Base-by-base conservation (phyloP, 64 coral and sea anemone genomes). In the Acropora yongei region DNA sequence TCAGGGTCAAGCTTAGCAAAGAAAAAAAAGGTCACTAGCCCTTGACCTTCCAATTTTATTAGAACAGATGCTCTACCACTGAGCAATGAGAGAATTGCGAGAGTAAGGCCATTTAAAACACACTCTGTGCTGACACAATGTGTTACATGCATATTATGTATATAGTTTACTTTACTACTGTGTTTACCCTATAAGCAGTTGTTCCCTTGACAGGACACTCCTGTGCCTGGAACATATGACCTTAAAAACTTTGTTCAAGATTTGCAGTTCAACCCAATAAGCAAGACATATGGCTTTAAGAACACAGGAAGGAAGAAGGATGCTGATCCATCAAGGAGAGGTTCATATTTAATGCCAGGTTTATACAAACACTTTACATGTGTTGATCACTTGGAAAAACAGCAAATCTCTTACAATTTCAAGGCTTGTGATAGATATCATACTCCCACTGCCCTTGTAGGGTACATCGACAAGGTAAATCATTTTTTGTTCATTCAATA, bases 401-500 rank as follows among this genome's bases (percentile, higher is more conserved):
- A 85, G 49, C 57, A 96, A 66, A 76, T 93, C 19, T 91, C 87
- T 44, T 95, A 95, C 13, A 96, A 88, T 67, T 98, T 98, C 74
- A 98, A 96, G 79, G 83, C 94, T 17, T 93, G 91, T 88, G 94
- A 96, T 77, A 91, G 97, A 92, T 96, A 96, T 57, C 68, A 98
- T 73, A 93, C 83, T 45, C 94, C 97, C 40, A 83, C 75, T 77
- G 95, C 95, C 49, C 86, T 93, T 78, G 94, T 95, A 63, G 96
- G 96, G 20, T 95, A 93, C 68, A 88, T 88, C n/a, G 97, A 98
- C 72, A 98, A 98, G 85, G 97, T 98, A 91, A 6, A 61, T 3
- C 4, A 16, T 10, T 74, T 78, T 7, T 12, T 76, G 20, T 1
- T 44, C 41, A 42, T 76, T 1, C 78, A 80, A 3, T 12, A 49